A percentile compares a stretch with the other conserved stretches of the same genome.
Evolutionary conservation across 2,797 vertebrate species (phyloP).

Genomic region (Dryobates pubescens): DNA sequence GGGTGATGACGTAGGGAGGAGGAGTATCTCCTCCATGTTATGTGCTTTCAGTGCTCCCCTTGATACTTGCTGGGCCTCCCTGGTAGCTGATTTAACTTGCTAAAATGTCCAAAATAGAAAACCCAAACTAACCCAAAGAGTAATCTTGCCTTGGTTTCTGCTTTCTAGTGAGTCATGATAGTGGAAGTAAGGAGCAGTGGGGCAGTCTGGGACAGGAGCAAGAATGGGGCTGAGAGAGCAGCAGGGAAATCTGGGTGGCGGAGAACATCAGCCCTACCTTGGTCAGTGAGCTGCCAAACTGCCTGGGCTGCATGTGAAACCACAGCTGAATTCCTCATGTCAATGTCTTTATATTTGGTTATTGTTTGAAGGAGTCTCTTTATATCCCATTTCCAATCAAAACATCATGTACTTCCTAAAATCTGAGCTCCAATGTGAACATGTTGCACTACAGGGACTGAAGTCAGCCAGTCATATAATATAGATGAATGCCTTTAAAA

Average conservation of each 20-base stretch:
- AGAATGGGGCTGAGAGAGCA: neutral
- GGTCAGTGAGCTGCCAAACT: neutral
- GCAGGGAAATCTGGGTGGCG: neutral
- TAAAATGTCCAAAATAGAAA: neutral
- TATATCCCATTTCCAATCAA: slow-evolving; percentile 52
- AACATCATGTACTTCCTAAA: slow-evolving; percentile 43
- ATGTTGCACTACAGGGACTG: neutral
- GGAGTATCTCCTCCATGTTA: neutral
- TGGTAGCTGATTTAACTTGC: neutral
- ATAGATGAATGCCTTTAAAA: slow-evolving; percentile 32
- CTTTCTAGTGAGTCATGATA: neutral
- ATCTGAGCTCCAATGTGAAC: neutral
- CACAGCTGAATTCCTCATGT: slow-evolving; percentile 29
- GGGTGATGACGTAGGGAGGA: rapidly evolving
- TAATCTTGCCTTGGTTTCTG: neutral
- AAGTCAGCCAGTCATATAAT: neutral
- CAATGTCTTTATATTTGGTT: slow-evolving; percentile 49
- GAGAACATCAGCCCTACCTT: neutral
- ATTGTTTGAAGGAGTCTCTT: slow-evolving; percentile 47
- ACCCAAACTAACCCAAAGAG: neutral
- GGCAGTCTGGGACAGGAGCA: neutral
- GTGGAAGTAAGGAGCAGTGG: neutral
- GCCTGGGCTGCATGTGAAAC: slow-evolving; percentile 20
- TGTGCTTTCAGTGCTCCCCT: neutral
- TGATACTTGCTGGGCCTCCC: neutral